Conservation (phyloP, 2,113 vertebrate species). For the Dromas ardeola region DNA sequence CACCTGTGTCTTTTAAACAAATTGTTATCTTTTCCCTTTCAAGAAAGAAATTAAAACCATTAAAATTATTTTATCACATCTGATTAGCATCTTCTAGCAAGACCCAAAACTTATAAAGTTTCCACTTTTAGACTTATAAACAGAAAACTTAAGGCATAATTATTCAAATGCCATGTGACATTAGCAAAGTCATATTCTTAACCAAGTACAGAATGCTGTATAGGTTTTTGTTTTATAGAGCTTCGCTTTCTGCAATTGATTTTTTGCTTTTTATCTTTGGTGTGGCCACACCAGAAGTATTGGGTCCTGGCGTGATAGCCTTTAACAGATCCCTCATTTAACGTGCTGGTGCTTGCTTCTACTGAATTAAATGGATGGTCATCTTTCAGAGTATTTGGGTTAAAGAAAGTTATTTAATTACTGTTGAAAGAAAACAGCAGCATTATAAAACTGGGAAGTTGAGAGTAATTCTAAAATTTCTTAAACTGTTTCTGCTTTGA, state of each 20-base stretch:
- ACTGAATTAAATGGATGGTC: not conserved
- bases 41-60: not conserved
- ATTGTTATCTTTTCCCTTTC: not conserved
- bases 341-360: not conserved
- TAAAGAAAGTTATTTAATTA: not conserved
- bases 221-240: not conserved
- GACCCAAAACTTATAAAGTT: not conserved
- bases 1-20: not conserved
- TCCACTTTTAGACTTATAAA: not conserved
- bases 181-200: not conserved
- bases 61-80: too few species aligned
- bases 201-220: too few species aligned
- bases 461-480: not conserved
- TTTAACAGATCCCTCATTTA: not conserved
- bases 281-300: not conserved
- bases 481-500: not conserved
- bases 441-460: not conserved
- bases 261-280: not conserved
- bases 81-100: too few species aligned
- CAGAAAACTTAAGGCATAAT: not conserved
- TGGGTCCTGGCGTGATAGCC: not conserved
- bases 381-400: not conserved
- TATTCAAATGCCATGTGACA: not conserved
- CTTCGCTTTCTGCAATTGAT: not conserved
- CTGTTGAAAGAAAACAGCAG: not conserved